Evolutionary conservation across 2,888 invertebrate genomes (phyloP), one percentile per base, ranked within the genome.

Genomic region (Ectemnius continuus): DNA sequence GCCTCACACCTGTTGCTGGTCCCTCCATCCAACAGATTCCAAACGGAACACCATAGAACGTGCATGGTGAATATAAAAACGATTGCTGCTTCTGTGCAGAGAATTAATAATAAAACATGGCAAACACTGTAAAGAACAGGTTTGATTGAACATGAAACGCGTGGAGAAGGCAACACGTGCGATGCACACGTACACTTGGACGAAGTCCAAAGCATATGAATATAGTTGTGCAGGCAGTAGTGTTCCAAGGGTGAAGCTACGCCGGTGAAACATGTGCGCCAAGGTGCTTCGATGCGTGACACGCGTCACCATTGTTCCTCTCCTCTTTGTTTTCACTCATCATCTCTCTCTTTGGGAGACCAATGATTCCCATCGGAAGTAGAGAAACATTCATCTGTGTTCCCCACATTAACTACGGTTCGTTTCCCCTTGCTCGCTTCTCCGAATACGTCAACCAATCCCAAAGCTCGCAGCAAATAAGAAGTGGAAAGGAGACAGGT

Each of bases 251-350:
- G 52, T 16, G 52, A 52, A 52, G 52, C 52, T 16, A 52, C 52
- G 52, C 16, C 16, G 52, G 16, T 52, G 52, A 16, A 52, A 52
- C 52, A 52, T 52, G 52, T 52, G 52, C 52, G 52, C 13, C 52
- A 52, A 52, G 52, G 52, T 52, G 16, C n/a, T 14, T 14, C 52
- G n/a, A 13, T 52, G 52, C 52, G 52, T 52, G 52, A 52, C n/a
- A 5, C 52, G 13, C 16, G 52, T 16, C 16, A 14, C 52, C 52
- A 52, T 52, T 52, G 52, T 52, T 52, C 52, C 52, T 5, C 4
- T 6, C 16, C 6, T 52, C 52, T 52, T 52, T 52, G 52, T 52
- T 52, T 52, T 14, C 16, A 14, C 4, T 14, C 5, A 13, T 52
- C 52, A 52, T 16, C n/a, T 52, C 52, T 11, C 23, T 23, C 23